Evolutionary conservation across 1,140 invertebrate species (phyloP).

Genomic region (Pogonognathellus flavescens): DNA sequence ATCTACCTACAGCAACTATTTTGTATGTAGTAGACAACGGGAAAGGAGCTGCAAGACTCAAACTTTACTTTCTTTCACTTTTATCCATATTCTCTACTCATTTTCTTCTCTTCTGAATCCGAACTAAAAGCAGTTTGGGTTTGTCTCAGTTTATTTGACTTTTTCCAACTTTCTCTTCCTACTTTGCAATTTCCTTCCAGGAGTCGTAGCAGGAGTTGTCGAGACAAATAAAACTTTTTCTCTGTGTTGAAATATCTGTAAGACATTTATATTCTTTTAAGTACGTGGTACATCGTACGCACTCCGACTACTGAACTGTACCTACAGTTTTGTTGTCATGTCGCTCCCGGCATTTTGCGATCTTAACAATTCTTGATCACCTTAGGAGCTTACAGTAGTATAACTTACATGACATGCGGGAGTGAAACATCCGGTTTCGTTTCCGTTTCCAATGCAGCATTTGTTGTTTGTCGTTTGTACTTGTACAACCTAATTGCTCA

Average conservation of each 20-base stretch:
- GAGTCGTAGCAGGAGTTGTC: too few species aligned
- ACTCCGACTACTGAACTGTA: too few species aligned
- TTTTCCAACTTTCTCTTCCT: slow-evolving; percentile 29
- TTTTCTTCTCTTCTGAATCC: slow-evolving; percentile 31
- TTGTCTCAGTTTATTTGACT: slow-evolving; percentile 29
- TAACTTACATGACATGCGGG: not conserved
- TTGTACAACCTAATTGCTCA: slow-evolving; percentile 2
- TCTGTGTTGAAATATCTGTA: not conserved
- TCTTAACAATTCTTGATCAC: too few species aligned
- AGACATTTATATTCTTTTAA: too few species aligned
- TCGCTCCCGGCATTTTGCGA: too few species aligned
- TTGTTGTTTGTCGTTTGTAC: not conserved
- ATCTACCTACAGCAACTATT: slow-evolving; percentile 48
- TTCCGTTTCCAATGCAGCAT: not conserved
- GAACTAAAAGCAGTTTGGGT: slow-evolving; percentile 7
- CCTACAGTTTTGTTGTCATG: too few species aligned
- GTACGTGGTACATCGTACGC: too few species aligned
- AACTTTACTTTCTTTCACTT: slow-evolving; percentile 17
- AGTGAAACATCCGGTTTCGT: not conserved
- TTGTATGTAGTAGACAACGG: slow-evolving; percentile 21
- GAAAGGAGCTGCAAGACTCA: not conserved
- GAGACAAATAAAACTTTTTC: slow-evolving; percentile 21
- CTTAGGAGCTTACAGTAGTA: not conserved
- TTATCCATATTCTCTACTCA: slow-evolving; percentile 13
- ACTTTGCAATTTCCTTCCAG: slow-evolving; percentile 14